Conservation (phyloP, 2,113 vertebrate species). For the Albula goreensis region DNA sequence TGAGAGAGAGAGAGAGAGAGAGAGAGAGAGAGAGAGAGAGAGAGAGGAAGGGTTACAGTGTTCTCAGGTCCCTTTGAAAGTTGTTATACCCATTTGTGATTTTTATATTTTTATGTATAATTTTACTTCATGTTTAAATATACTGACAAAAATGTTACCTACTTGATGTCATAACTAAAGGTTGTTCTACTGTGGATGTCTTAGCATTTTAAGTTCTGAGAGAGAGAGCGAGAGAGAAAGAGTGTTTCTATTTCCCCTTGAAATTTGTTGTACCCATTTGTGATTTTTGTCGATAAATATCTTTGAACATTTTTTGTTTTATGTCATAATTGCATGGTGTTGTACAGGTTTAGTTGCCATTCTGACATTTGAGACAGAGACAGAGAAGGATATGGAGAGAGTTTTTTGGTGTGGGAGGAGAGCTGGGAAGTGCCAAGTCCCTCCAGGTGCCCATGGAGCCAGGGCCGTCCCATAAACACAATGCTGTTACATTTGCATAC, state of each 20-base stretch:
- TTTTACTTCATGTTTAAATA: not conserved
- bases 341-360: too few relatives aligned
- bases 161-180: not conserved
- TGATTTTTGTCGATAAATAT: too few relatives aligned
- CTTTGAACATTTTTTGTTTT: too few relatives aligned
- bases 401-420: not conserved
- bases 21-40: not conserved
- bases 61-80: not conserved
- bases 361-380: not conserved
- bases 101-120: not conserved
- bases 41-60: not conserved
- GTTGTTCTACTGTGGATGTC: not conserved
- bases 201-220: not conserved
- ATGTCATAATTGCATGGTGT: too few relatives aligned
- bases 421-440: not conserved
- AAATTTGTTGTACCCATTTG: too few relatives aligned
- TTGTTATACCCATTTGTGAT: not conserved
- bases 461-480: not conserved
- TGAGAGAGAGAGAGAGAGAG: not conserved
- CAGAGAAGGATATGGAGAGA: not conserved
- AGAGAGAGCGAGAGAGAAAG: not conserved
- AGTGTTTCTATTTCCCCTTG: not conserved
- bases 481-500: slow-evolving; percentile 15
- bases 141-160: not conserved
- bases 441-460: not conserved